Evolutionary conservation across 2,888 invertebrate genomes (phyloP).

Genomic region (Sarcophaga rosellei): DNA sequence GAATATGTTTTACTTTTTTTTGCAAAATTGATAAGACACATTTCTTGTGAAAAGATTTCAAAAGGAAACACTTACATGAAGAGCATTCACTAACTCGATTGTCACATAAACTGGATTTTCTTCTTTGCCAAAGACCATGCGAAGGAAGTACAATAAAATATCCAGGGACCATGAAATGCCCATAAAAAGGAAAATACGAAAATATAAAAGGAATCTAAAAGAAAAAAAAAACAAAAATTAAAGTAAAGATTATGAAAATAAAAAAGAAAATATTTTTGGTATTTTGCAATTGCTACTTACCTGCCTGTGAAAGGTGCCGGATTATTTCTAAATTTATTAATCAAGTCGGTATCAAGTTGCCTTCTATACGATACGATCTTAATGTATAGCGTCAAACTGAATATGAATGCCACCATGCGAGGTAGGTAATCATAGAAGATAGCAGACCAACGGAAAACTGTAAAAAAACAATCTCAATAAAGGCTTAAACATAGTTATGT

Average conservation of each 20-base stretch:
- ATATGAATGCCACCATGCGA: slow-evolving; percentile 31
- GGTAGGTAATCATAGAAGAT: slow-evolving; percentile 50
- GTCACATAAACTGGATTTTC: slow-evolving; percentile 13
- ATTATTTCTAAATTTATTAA: background rate
- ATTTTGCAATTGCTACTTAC: background rate
- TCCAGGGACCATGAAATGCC: slow-evolving; percentile 45
- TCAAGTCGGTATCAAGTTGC: slow-evolving; percentile 20
- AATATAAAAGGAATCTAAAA: slow-evolving; percentile 30
- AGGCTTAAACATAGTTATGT: background rate
- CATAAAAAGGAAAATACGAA: slow-evolving; percentile 47
- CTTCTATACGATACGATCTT: slow-evolving; percentile 27
- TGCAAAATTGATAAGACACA: too few relatives aligned
- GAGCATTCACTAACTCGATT: slow-evolving; percentile 49
- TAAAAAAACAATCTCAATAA: background rate
- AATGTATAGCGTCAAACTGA: slow-evolving; percentile 34
- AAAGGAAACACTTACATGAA: slow-evolving; percentile 41
- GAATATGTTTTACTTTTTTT: too few relatives aligned
- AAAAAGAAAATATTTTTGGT: background rate
- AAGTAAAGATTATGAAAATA: background rate
- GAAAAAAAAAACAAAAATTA: background rate
- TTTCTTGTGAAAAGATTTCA: background rate
- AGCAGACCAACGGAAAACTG: slow-evolving; percentile 56
- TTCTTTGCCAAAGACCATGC: slow-evolving; percentile 27
- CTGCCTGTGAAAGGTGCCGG: slow-evolving; percentile 20
- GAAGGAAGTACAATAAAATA: slow-evolving; percentile 38